phyloP scores from a whole-genome alignment of 2,797 vertebrate genomes.

The Agapornis canus region DNA sequence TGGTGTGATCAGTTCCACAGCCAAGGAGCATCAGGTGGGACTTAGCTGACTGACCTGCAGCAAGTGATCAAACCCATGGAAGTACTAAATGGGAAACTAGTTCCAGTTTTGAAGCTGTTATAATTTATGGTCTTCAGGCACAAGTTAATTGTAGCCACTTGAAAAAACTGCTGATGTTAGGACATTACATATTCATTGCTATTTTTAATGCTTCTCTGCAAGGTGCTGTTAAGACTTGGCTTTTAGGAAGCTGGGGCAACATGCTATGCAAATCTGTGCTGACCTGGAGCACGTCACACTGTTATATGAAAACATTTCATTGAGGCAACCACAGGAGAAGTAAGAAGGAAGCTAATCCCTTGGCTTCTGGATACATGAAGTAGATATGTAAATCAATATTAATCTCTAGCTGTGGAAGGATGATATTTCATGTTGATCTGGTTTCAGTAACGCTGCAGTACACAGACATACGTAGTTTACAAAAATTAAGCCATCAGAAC shows the following conservation, averaged over 20 bases:
- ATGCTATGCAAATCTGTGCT: neutral
- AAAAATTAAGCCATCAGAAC: neutral
- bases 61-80: neutral
- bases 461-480: fast-evolving
- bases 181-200: neutral
- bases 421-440: neutral
- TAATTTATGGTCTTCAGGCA: neutral
- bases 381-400: fast-evolving
- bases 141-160: slow-evolving; percentile 10
- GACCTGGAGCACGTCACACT: neutral
- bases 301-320: neutral
- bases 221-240: neutral
- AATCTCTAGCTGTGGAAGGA: neutral
- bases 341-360: neutral
- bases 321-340: neutral
- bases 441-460: neutral
- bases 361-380: neutral
- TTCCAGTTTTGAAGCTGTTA: neutral
- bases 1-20: neutral
- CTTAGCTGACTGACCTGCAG: neutral
- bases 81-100: neutral
- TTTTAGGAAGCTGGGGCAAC: neutral
- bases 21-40: neutral
- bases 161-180: slow-evolving; percentile 4
- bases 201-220: neutral